Base-by-base conservation (phyloP, 23 tunicate species). In the Styela clava region DNA sequence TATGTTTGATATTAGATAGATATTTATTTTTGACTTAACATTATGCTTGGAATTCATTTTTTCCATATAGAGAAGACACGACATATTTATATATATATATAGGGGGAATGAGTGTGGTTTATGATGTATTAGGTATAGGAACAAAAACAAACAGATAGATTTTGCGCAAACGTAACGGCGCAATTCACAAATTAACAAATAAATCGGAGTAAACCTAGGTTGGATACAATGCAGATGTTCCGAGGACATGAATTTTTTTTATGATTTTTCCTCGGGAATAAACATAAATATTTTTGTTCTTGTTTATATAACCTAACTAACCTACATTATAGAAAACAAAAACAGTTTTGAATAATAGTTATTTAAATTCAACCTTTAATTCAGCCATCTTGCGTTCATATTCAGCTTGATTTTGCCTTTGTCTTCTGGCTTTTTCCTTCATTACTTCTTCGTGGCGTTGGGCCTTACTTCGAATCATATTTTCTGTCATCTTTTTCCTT, bases 381-480 rank as follows among this genome's bases (percentile, higher is more conserved):
- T 73, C 78, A 2, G 85, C 81, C 88, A 89, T 84, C 72, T 89
- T 35, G 63, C 79, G 84, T 62, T 83, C 52, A 62, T 84, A 89
- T 33, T 78, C 62, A 1, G 26, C 74, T 36, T 89, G 89, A 32
- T 83, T 63, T 52, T 84, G 73, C 34, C 61, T 71, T 35, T 84
- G 87, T 36, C 29, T 65, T 0, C 35, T 82, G 27, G 51, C 76
- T 36, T 67, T 74, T 77, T 78, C 28, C 24, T 68, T 62, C 77
- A 64, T 24, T 52, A 77, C 52, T n/a, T 37, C 61, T 16, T 25
- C 5, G 16, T 77, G 69, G 27, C 35, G 74, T 24, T 68, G 65
- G 3, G 80, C 80, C 62, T 30, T 83, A 5, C 79, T 33, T 62
- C 36, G 18, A 0, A 69, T 23, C 24, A 79, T 68, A 34, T 85